Evolutionary conservation across 1,140 invertebrate species (phyloP).

Genomic region (Pararge aegeria): DNA sequence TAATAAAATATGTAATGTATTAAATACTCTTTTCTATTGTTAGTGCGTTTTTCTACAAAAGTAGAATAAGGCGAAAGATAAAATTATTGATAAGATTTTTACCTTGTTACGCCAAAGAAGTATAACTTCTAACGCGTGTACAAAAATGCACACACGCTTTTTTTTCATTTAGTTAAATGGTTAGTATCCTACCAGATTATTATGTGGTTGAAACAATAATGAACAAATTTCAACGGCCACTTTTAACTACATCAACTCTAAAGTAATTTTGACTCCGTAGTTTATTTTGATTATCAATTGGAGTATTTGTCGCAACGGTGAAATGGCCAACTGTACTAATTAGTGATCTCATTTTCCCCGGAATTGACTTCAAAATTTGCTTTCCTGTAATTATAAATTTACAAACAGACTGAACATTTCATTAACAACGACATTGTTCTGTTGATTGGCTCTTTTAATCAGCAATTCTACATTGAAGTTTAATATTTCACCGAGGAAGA

Average conservation of each 20-base stretch:
- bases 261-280: conserved; percentile 3
- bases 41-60: no score
- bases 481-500: neutral
- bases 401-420: conserved; percentile 34
- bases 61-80: no score
- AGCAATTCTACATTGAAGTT: conserved; percentile 17
- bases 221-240: conserved; percentile 1
- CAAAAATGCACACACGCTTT: no score
- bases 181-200: no score
- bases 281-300: conserved; percentile 31
- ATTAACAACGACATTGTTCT: conserved; percentile 31
- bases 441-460: conserved; percentile 32
- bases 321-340: conserved; percentile 35
- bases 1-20: no score
- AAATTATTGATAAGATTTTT: no score
- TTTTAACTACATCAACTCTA: conserved; percentile 13
- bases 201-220: neutral
- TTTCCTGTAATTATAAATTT: conserved; percentile 36
- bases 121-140: no score
- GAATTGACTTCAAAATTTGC: conserved; percentile 38
- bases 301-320: conserved; percentile 17
- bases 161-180: no score
- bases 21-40: no score
- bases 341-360: conserved; percentile 37
- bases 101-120: no score